Conservation (phyloP, 2,888 invertebrate species). For the Pseudococcus viburni region DNA sequence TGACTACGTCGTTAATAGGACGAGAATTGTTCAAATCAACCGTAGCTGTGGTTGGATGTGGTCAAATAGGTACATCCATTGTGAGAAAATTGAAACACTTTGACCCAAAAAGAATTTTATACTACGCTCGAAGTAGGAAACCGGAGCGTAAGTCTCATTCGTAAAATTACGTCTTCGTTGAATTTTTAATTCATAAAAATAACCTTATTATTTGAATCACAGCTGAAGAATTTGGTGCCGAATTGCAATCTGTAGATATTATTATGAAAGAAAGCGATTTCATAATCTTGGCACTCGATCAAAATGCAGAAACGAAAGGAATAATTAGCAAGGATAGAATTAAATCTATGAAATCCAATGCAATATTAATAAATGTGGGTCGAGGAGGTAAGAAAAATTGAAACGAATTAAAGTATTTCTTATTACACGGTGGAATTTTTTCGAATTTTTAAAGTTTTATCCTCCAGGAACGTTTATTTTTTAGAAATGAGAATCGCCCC, state of each 20-base stretch:
- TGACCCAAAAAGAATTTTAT: slow-evolving; percentile 67
- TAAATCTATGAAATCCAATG: slow-evolving; percentile 86
- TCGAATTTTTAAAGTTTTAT: no score
- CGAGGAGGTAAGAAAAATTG: slow-evolving; percentile 76
- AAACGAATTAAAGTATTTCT: no score
- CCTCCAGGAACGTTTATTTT: no score
- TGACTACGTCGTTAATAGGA: slow-evolving; percentile 67
- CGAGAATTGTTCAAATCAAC: slow-evolving; percentile 67
- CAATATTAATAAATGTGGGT: slow-evolving; percentile 90
- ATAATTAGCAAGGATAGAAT: slow-evolving; percentile 86
- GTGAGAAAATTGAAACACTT: slow-evolving; percentile 68
- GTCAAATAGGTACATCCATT: slow-evolving; percentile 68
- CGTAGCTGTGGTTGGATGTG: slow-evolving; percentile 68
- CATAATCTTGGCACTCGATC: slow-evolving; percentile 84
- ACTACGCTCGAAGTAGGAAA: slow-evolving; percentile 67
- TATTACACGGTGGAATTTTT: no score
- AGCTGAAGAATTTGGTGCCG: slow-evolving; percentile 79
- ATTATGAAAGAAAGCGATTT: slow-evolving; percentile 87
- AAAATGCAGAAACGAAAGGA: slow-evolving; percentile 84
- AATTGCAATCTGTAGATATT: slow-evolving; percentile 75
- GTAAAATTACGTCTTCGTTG: no score
- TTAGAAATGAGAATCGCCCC: no score
- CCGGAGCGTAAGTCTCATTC: slow-evolving; percentile 63
- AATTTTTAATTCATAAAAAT: no score
- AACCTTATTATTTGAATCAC: slow-evolving; percentile 69